A percentile compares a stretch with the other conserved stretches of the same genome.
These are phyloP conservation scores for Harmothoe impar DNA, from an alignment of 2,888 invertebrate species.

Conservation along the genomic window DNA sequence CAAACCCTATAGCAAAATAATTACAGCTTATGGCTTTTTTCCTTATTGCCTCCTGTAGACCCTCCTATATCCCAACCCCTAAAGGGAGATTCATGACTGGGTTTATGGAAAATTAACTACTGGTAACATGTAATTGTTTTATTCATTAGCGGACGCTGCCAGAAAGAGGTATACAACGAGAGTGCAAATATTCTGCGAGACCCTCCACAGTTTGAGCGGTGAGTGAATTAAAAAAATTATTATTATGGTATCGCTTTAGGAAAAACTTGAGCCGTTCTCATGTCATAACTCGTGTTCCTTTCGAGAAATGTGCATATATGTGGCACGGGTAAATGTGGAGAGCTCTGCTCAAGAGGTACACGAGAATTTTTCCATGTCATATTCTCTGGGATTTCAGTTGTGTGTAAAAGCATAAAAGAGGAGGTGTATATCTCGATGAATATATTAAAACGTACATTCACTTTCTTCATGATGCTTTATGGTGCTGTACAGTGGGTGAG, in stretches of 20 bases:
- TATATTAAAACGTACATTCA: too few relatives aligned
- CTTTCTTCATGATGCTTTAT: too few relatives aligned
- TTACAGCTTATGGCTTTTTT: background rate
- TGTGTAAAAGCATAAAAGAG: background rate
- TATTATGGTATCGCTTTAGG: background rate
- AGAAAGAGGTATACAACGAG: conserved; percentile 94
- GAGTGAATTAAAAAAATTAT: background rate
- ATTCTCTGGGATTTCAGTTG: background rate
- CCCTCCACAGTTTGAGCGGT: conserved; percentile 82
- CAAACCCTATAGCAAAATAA: background rate
- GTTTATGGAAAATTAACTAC: background rate
- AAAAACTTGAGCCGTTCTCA: too few relatives aligned
- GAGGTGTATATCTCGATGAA: too few relatives aligned
- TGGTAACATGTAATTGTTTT: too few relatives aligned
- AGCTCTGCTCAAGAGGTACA: background rate
- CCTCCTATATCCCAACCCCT: background rate
- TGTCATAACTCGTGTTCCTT: too few relatives aligned
- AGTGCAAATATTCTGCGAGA: conserved; percentile 82
- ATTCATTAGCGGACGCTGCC: conserved; percentile 91
- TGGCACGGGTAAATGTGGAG: background rate
- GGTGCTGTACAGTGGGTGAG: too few relatives aligned
- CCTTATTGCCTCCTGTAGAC: background rate
- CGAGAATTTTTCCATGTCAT: background rate
- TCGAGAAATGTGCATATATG: background rate
- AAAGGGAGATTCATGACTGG: background rate